Evolutionary conservation across 2,113 vertebrate genomes (phyloP).

Genomic region (Gorsachius goisagi): DNA sequence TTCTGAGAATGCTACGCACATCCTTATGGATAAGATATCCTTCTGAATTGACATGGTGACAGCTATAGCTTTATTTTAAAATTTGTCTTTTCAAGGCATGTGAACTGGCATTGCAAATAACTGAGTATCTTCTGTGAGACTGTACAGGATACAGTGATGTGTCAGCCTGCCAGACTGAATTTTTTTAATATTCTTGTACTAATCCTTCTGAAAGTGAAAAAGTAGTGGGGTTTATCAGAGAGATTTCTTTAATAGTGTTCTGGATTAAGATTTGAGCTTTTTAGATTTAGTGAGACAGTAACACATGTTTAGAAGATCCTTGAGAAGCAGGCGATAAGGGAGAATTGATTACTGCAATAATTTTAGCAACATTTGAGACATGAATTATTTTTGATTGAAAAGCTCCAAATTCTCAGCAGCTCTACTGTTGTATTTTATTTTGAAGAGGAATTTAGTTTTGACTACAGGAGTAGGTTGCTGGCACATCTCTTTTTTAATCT

Average conservation of each 20-base stretch:
- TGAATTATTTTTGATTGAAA: not conserved
- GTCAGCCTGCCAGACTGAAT: not conserved
- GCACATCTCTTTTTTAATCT: not conserved
- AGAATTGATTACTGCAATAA: not conserved
- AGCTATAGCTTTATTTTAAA: not conserved
- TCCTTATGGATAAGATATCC: fast-evolving
- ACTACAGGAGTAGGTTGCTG: not conserved
- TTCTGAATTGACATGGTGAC: not conserved
- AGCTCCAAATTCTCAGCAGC: not conserved
- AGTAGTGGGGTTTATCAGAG: not conserved
- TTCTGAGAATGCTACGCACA: fast-evolving
- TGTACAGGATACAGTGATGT: not conserved
- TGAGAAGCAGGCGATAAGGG: not conserved
- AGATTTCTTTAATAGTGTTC: not conserved
- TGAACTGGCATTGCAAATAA: not conserved
- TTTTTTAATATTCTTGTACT: not conserved
- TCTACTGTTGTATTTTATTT: not conserved
- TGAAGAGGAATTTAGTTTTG: not conserved
- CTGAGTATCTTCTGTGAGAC: not conserved
- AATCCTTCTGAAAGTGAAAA: not conserved
- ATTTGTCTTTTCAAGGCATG: not conserved
- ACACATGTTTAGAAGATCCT: not conserved
- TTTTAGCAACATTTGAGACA: not conserved
- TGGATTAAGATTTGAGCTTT: not conserved
- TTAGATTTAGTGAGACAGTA: not conserved